Evolutionary conservation across 2,113 vertebrate genomes (phyloP).

Genomic region (human): DNA sequence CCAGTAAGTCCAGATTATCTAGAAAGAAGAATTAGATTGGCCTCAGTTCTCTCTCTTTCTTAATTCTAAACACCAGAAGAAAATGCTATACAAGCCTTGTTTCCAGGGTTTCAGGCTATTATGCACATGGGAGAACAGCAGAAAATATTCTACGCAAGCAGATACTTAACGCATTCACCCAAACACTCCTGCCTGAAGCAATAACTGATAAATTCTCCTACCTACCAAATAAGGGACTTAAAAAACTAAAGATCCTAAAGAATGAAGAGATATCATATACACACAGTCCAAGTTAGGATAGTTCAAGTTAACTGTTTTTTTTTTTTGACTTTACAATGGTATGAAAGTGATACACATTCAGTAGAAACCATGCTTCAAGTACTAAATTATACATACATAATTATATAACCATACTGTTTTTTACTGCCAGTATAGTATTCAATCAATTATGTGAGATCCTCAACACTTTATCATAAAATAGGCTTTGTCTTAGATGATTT

Average conservation of each 20-base stretch:
- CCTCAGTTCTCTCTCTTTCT: background rate
- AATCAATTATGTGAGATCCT: background rate
- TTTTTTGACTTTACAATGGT: background rate
- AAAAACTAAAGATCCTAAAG: background rate
- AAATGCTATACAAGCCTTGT: background rate
- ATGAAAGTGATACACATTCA: background rate
- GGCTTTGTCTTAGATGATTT: background rate
- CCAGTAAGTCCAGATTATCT: background rate
- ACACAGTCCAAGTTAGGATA: background rate
- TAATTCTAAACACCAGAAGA: background rate
- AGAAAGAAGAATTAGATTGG: background rate
- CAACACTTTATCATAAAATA: background rate
- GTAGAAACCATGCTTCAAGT: background rate
- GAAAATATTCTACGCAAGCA: background rate
- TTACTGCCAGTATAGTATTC: background rate
- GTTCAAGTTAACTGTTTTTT: too few species aligned
- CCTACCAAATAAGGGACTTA: background rate
- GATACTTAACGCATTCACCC: background rate
- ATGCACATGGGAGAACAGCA: rapidly evolving
- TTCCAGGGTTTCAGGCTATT: background rate
- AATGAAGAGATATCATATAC: background rate
- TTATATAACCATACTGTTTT: background rate
- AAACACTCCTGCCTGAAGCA: background rate
- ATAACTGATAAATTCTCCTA: background rate
- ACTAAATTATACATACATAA: background rate